Evolutionary conservation across 2,113 vertebrate species (phyloP).

Genomic region (Reinhardtius hippoglossoides): DNA sequence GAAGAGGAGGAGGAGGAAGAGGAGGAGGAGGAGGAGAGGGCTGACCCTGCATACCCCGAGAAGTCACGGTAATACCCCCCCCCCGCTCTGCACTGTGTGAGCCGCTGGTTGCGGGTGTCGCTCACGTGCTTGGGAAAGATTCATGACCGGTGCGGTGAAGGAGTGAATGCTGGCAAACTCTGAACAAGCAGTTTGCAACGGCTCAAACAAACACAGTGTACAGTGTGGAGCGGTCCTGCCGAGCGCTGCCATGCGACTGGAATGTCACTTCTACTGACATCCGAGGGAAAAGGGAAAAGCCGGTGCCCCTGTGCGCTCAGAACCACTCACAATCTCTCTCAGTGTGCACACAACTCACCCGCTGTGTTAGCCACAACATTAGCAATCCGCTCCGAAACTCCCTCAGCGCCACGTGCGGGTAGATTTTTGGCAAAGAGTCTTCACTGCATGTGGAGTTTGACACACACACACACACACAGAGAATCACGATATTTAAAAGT

Average conservation of each 20-base stretch:
- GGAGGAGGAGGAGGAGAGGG: slow-evolving; percentile 11
- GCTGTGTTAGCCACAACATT: background rate
- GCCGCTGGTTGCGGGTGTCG: slow-evolving; percentile 17
- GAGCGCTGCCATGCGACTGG: slow-evolving; percentile 19
- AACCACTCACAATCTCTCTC: slow-evolving; percentile 53
- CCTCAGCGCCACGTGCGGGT: background rate
- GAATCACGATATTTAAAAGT: no score
- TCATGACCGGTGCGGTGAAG: background rate
- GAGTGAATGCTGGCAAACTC: background rate
- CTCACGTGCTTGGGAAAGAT: slow-evolving; percentile 62
- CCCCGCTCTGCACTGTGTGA: slow-evolving; percentile 23
- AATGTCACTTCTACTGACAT: slow-evolving; percentile 31
- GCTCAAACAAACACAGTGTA: background rate
- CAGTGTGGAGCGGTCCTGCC: slow-evolving; percentile 12
- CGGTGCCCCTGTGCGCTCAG: no score
- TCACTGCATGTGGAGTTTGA: no score
- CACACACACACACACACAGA: no score
- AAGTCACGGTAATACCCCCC: slow-evolving; percentile 21
- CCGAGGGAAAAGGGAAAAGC: background rate
- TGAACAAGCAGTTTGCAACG: background rate
- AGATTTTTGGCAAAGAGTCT: no score
- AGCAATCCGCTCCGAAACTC: background rate
- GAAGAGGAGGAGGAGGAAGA: background rate
- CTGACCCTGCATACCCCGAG: slow-evolving; percentile 39
- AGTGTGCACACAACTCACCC: background rate